A percentile compares a stretch with the other conserved stretches of the same genome.
Conservation (phyloP, 2,113 vertebrate species). For the Dicaeum eximium region DNA sequence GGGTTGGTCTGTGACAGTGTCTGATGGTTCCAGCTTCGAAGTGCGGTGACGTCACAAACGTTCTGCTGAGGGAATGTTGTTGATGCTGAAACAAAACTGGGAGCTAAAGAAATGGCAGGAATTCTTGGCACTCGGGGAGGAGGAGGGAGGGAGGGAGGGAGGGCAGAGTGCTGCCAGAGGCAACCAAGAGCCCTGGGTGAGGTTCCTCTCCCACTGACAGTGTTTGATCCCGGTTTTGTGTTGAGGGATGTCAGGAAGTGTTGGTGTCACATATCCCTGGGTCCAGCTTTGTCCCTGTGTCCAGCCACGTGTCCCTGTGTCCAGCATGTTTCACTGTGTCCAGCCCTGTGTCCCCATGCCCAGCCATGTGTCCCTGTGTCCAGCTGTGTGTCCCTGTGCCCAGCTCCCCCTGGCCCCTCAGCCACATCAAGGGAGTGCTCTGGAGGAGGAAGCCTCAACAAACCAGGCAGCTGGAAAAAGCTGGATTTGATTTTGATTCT, state of each 20-base stretch:
- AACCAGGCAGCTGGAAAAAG: accelerated
- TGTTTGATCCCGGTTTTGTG: accelerated
- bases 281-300: not conserved
- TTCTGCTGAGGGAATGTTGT: not conserved
- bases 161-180: not conserved
- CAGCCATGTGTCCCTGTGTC: not conserved
- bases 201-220: accelerated
- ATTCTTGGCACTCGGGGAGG: not conserved
- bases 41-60: accelerated
- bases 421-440: not conserved
- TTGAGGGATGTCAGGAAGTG: not conserved
- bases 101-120: not conserved
- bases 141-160: not conserved
- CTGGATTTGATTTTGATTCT: accelerated
- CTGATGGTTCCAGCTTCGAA: not conserved
- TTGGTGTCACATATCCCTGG: accelerated
- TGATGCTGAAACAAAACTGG: not conserved
- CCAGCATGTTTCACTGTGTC: accelerated
- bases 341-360: accelerated
- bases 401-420: not conserved
- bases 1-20: not conserved
- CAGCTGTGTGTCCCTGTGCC: not conserved
- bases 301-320: not conserved
- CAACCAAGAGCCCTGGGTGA: not conserved
- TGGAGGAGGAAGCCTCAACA: not conserved